phyloP scores from a whole-genome alignment of 2,113 vertebrate genomes.

The Protobothrops flavoviridis region DNA sequence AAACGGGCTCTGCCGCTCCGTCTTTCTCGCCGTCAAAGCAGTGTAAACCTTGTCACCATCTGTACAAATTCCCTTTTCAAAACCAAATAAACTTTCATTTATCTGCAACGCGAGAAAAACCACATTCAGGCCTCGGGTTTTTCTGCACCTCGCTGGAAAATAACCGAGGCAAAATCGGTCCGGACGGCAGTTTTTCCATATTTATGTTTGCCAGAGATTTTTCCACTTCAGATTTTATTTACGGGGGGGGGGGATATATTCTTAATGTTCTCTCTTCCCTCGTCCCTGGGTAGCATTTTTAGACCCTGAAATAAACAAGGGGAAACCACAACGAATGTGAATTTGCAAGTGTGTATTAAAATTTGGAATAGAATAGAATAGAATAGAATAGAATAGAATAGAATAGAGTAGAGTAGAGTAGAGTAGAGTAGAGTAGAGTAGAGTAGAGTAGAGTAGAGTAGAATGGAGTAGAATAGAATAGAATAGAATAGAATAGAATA shows the following conservation, averaged over 20 bases:
- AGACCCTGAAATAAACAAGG: not conserved
- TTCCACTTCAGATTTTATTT: not conserved
- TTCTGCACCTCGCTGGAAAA: not conserved
- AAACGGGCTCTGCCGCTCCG: not conserved
- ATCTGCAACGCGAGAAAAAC: slow-evolving; percentile 51
- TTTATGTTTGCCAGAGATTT: not conserved
- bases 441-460: too few species aligned
- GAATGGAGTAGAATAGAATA: too few species aligned
- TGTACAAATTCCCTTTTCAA: slow-evolving; percentile 63
- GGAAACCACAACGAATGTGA: not conserved
- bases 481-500: too few species aligned
- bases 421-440: too few species aligned
- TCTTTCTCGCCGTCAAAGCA: slow-evolving; percentile 52
- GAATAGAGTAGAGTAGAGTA: too few species aligned
- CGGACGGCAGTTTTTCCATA: not conserved
- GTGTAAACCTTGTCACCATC: slow-evolving; percentile 64
- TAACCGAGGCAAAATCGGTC: not conserved
- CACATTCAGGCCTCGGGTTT: slow-evolving; percentile 23
- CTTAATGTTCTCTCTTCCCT: not conserved
- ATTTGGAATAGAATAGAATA: not conserved
- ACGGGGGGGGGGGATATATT: not conserved
- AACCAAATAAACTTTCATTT: slow-evolving; percentile 22
- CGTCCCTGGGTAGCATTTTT: not conserved
- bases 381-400: too few species aligned
- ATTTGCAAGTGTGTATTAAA: not conserved